Evolutionary conservation across 2,888 invertebrate genomes (phyloP).

Genomic region (Euclidia mi): DNA sequence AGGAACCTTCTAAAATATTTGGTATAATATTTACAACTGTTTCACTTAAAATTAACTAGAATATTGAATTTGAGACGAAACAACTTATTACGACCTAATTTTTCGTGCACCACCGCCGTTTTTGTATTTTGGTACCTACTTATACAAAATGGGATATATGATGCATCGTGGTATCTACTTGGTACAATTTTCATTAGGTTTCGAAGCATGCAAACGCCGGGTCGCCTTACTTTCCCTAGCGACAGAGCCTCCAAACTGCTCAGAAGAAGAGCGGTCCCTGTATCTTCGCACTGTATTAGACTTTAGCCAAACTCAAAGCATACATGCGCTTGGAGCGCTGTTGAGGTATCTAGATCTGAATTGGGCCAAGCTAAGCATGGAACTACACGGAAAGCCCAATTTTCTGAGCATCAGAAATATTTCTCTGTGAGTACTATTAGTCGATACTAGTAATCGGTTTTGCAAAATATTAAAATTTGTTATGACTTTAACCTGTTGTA

Average conservation of each 20-base stretch:
- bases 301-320: conserved; percentile 90
- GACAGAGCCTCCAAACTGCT: conserved; percentile 85
- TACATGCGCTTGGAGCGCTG: conserved; percentile 93
- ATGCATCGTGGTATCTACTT: too few species aligned
- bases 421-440: conserved; percentile 88
- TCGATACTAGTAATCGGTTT: too few species aligned
- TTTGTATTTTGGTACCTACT: too few species aligned
- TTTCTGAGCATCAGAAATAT: conserved; percentile 90
- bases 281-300: conserved; percentile 91
- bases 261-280: conserved; percentile 87
- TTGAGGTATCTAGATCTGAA: conserved; percentile 92
- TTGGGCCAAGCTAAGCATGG: conserved; percentile 88
- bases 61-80: too few species aligned
- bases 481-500: too few species aligned
- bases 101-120: too few species aligned
- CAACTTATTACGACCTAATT: too few species aligned
- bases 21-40: too few species aligned
- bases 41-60: neutral
- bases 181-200: conserved; percentile 80
- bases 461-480: too few species aligned
- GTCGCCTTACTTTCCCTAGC: conserved; percentile 88
- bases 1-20: too few species aligned
- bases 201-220: conserved; percentile 89
- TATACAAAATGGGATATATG: too few species aligned
- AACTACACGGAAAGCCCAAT: conserved; percentile 84